phyloP scores from a whole-genome alignment of 2,797 vertebrate species.

The Carcharodon carcharias region DNA sequence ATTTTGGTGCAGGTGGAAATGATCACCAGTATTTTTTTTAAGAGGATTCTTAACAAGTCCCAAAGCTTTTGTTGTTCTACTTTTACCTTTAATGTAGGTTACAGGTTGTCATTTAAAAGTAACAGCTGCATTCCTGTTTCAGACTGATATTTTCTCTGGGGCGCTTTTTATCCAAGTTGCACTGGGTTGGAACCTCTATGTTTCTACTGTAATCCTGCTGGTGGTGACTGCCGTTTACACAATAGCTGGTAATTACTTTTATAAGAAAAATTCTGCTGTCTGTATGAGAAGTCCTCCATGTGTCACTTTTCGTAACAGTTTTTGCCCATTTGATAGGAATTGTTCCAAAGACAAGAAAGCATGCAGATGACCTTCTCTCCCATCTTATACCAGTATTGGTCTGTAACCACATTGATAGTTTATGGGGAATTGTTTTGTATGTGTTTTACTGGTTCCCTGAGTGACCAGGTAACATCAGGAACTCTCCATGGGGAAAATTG shows the following conservation, averaged over 20 bases:
- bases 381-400: not conserved
- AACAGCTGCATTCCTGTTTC: constrained; percentile 38
- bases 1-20: not conserved
- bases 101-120: not conserved
- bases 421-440: not conserved
- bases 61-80: not conserved
- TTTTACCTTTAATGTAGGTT: not conserved
- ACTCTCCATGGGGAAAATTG: not conserved
- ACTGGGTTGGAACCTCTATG: constrained; percentile 85
- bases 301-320: not conserved
- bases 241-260: constrained; percentile 67
- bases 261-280: not conserved
- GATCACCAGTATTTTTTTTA: not conserved
- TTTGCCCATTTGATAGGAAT: not conserved
- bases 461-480: not conserved
- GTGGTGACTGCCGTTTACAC: constrained; percentile 82
- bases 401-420: not conserved
- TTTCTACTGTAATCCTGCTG: constrained; percentile 75
- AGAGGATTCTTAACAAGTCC: not conserved
- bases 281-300: not conserved
- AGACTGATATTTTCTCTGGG: constrained; percentile 87
- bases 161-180: constrained; percentile 80
- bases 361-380: not conserved
- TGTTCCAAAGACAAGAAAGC: not conserved
- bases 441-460: not conserved